Base-by-base conservation (phyloP, 2,888 invertebrate genomes). In the Leucania comma region DNA sequence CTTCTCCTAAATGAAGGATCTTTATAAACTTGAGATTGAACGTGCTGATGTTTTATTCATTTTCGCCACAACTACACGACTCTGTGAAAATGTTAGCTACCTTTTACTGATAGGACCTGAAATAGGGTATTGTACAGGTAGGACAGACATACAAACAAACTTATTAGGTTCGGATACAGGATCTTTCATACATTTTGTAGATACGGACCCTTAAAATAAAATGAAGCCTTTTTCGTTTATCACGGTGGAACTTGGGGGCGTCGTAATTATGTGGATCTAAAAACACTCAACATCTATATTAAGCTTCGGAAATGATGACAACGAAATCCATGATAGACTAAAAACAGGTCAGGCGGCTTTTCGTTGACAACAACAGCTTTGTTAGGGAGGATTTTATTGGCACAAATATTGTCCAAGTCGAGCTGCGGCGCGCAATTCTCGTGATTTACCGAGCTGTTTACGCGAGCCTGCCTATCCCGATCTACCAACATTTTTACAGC, bases 371-470 rank as follows among this genome's bases (percentile, higher is more conserved):
- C 94, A 94, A 94, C 93, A 95, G 93, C 93, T 94, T 94, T 94
- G 94, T 94, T 91, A 92, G 92, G 90, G 92, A 92, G 89, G 90
- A 93, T 95, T 95, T 94, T 95, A 95, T 95, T 95, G 94, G 93
- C 94, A 94, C 93, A 95, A 95, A 95, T 94, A 95, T 94, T 94
- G 94, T 93, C 92, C 92, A 93, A 93, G 93, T 92, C 90, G 92
- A 92, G 92, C 90, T 91, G 92, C 88, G 92, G 91, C 91, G 91
- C 90, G 89, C 91, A 91, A 91, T 93, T 90, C 89, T 90, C 88
- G 91, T 95, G 95, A 95, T 95, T 95, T 95, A 95, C 93, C 88
- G 94, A 91, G 90, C 92, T 95, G 95, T 95, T 95, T 95, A 95
- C 95, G 91, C 90, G 91, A 90, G 89, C 88, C 91, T 90, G 91